Percentiles rank a stretch among this genome's conserved stretches.
Evolutionary conservation across 1,140 invertebrate genomes (phyloP).

Genomic region (Ostrea denselamellosa): DNA sequence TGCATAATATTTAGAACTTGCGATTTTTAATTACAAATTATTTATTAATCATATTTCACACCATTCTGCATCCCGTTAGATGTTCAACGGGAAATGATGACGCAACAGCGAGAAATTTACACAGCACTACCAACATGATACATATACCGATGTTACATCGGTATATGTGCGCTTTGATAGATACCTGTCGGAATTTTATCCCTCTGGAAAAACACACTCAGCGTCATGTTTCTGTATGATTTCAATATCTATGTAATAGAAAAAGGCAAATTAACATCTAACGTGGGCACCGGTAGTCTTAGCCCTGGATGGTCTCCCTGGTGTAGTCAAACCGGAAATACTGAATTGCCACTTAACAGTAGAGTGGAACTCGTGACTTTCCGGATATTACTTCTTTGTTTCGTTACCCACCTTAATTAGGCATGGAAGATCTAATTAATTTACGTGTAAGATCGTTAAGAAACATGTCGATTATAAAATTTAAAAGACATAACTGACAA

Average conservation of each 20-base stretch:
- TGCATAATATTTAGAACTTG: too few species aligned
- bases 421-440: too few species aligned
- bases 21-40: too few species aligned
- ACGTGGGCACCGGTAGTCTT: background rate
- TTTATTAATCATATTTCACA: too few species aligned
- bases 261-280: background rate
- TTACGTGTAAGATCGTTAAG: too few species aligned
- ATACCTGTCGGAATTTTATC: conserved; percentile 13
- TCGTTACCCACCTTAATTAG: background rate
- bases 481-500: too few species aligned
- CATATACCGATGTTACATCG: too few species aligned
- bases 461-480: too few species aligned
- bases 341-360: background rate
- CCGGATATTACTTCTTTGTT: background rate
- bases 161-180: background rate
- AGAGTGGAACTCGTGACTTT: background rate
- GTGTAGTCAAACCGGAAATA: background rate
- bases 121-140: too few species aligned
- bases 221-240: background rate
- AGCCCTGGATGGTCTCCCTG: background rate
- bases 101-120: background rate
- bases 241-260: background rate
- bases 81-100: background rate
- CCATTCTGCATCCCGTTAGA: too few species aligned
- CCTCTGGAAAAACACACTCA: conserved; percentile 11